Evolutionary conservation across 2,888 invertebrate genomes (phyloP).

Genomic region (Dryomyza anilis): DNA sequence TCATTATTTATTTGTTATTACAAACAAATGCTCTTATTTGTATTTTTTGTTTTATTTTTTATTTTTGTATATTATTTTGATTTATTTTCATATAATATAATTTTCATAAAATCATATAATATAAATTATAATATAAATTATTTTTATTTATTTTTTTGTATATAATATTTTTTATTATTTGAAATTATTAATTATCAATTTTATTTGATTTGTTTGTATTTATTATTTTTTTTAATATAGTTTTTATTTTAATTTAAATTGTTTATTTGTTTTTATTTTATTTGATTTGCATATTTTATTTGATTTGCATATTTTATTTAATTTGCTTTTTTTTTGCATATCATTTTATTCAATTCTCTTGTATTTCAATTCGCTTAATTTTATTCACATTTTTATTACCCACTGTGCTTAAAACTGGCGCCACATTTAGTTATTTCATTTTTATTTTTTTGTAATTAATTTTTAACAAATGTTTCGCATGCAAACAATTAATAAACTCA

Average conservation of each 20-base stretch:
- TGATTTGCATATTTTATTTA: neutral
- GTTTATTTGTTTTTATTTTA: neutral
- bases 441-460: neutral
- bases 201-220: neutral
- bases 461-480: constrained; percentile 16
- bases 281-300: neutral
- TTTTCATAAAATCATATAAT: too few relatives aligned
- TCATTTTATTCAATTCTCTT: neutral
- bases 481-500: constrained; percentile 24
- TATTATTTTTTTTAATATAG: neutral
- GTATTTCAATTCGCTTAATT: neutral
- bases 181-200: too few relatives aligned
- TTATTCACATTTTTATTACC: neutral
- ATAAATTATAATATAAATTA: too few relatives aligned
- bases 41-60: neutral
- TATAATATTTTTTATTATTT: too few relatives aligned
- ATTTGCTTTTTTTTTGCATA: too few relatives aligned
- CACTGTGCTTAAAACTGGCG: constrained; percentile 8
- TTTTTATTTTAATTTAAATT: neutral
- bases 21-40: neutral
- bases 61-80: neutral
- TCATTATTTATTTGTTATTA: neutral
- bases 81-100: too few relatives aligned
- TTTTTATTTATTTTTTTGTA: too few relatives aligned
- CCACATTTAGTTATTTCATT: neutral